These are phyloP conservation scores for Himantopus leucocephalus DNA, from an alignment of 2,113 vertebrate species.

Conservation along the genomic window DNA sequence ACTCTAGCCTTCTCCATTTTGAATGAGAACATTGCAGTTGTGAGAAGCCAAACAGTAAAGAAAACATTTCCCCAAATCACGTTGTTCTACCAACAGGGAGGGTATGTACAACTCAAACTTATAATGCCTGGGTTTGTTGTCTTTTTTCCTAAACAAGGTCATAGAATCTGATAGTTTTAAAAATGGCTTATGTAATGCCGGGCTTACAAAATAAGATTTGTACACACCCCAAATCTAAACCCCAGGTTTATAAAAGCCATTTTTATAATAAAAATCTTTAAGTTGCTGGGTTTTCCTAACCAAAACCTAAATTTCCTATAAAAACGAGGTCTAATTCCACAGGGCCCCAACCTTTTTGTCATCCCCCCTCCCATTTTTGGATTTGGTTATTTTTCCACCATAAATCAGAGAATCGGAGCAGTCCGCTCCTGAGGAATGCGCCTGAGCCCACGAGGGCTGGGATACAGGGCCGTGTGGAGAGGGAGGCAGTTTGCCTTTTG, in stretches of 20 bases:
- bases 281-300: background rate
- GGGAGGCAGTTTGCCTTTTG: background rate
- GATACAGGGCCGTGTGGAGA: fast-evolving
- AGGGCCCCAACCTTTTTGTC: background rate
- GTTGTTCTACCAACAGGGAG: background rate
- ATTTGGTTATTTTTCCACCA: background rate
- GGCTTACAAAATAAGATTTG: constrained; percentile 1
- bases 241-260: background rate
- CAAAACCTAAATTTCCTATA: background rate
- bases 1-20: background rate
- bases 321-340: background rate
- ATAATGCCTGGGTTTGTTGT: background rate
- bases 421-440: background rate
- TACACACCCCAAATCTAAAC: background rate
- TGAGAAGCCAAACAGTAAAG: constrained; percentile 19
- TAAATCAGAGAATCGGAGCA: background rate
- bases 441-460: background rate
- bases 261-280: background rate
- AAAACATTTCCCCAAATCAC: background rate
- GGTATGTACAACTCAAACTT: background rate
- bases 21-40: background rate
- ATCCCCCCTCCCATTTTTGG: background rate
- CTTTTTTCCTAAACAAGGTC: background rate
- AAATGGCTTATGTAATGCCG: background rate
- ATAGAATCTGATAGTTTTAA: background rate